Percentiles rank a stretch among this genome's conserved stretches.
phyloP scores from a whole-genome alignment of 2,888 invertebrate genomes.

The Dicycla oo region DNA sequence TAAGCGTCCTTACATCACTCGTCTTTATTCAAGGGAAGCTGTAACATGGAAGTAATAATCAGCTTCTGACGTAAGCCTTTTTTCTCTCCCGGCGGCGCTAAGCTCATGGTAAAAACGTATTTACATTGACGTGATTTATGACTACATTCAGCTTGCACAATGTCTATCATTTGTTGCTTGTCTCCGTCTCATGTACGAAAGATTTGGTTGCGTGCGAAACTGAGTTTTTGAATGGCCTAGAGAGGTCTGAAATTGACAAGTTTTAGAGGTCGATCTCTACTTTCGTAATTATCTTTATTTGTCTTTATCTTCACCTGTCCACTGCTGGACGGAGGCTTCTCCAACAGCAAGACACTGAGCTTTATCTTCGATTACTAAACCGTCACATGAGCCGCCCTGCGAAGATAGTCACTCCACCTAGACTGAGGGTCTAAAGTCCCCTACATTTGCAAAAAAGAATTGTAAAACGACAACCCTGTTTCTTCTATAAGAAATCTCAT shows the following conservation, averaged over 20 bases:
- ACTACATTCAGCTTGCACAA: conserved; percentile 39
- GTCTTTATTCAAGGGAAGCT: conserved; percentile 32
- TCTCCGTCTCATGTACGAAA: conserved; percentile 1
- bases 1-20: conserved; percentile 14
- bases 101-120: conserved; percentile 51
- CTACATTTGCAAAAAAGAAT: neutral
- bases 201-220: conserved; percentile 7
- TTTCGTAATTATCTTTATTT: neutral
- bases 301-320: neutral
- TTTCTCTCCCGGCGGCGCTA: conserved; percentile 48
- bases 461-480: neutral
- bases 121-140: conserved; percentile 55
- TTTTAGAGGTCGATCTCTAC: neutral
- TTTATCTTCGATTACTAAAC: neutral
- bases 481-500: neutral
- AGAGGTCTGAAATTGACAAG: neutral
- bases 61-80: conserved; percentile 54
- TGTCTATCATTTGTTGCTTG: conserved; percentile 44
- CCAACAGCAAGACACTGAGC: neutral
- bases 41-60: conserved; percentile 49
- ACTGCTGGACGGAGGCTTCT: neutral
- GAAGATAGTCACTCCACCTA: neutral
- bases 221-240: neutral
- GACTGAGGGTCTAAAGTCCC: neutral
- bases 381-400: neutral